Evolutionary conservation across 2,888 invertebrate genomes (phyloP), one percentile per base, ranked within the genome.

Genomic region (Syrista parreyssii): DNA sequence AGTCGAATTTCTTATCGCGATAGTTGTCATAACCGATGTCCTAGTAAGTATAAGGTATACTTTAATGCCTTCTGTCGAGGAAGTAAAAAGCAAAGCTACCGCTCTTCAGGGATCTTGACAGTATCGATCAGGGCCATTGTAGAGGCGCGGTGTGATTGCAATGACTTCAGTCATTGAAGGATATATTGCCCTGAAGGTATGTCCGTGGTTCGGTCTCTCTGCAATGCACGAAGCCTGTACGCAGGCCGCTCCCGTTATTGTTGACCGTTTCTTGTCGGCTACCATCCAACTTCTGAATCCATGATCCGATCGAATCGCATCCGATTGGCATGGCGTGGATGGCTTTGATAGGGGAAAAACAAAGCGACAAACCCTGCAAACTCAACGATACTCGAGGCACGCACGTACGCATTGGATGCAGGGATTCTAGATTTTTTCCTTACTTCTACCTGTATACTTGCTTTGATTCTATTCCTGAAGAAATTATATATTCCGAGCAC

Each of bases 361-460:
- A 55, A 68, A 86, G 83, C 74, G 85, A 88, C 77, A 84, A 87
- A 76, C 85, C 85, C 77, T 79, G 83, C 79, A 81, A 86, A 73
- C 81, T 79, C 23, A 78, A 78, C 33, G 76, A 75, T 68, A 80
- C 80, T 31, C 79, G 82, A 31, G 86, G 89, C 73, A 75, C 68
- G 30, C 68, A 40, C 72, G 40, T 35, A 40, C 11, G 33, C 74
- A 75, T 30, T 30, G 30, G 75, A 36, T 32, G 33, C 12, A 74
- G 92, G 68, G 92, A 90, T 79, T 92, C 90, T 0, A 76, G 92
- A 11, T 87, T 91, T 0, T 91, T 90, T 4, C 92, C 92, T 0
- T 71, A 92, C 2, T 55, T 55, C 55, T 55, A 55, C 55, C 23
- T 55, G 55, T 55, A 55, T 55, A 55, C 55, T 55, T 55, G 55